A percentile compares a stretch with the other conserved stretches of the same genome.
These are phyloP conservation scores for Babyrousa celebensis DNA, from an alignment of 2,797 vertebrate species.

Conservation along the genomic window DNA sequence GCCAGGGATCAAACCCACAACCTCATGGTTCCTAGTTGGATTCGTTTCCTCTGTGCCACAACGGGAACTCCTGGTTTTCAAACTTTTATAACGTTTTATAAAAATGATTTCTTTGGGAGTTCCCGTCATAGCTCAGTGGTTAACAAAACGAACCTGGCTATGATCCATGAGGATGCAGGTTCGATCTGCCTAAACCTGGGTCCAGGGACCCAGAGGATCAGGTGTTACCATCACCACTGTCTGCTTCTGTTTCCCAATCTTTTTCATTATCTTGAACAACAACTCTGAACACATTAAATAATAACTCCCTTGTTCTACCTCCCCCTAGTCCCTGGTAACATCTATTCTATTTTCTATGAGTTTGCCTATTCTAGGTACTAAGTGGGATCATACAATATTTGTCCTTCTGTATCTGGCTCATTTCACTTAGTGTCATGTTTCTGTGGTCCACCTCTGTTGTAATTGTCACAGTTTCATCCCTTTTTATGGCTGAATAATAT, in stretches of 20 bases:
- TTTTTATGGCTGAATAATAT: background rate
- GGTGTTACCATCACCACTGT: background rate
- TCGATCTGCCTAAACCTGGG: background rate
- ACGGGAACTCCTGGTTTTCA: no score
- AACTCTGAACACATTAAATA: background rate
- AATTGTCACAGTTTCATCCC: background rate
- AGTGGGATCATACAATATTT: background rate
- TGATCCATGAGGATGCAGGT: no score
- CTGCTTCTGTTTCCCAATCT: fast-evolving
- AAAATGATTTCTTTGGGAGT: background rate
- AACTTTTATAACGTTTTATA: background rate
- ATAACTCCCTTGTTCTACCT: no score
- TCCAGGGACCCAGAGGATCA: no score
- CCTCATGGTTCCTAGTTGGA: no score
- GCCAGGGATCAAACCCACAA: no score
- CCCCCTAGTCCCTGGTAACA: background rate
- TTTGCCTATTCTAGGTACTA: background rate
- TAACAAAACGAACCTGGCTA: no score
- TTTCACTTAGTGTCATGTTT: background rate
- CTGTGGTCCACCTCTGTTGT: background rate
- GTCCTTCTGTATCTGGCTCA: background rate
- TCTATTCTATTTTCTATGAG: background rate
- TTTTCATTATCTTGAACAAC: background rate
- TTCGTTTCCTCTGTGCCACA: no score
- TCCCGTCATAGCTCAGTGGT: no score